These are phyloP conservation scores for Zeuzera pyrina DNA, from an alignment of 2,888 invertebrate genomes.

Conservation along the genomic window DNA sequence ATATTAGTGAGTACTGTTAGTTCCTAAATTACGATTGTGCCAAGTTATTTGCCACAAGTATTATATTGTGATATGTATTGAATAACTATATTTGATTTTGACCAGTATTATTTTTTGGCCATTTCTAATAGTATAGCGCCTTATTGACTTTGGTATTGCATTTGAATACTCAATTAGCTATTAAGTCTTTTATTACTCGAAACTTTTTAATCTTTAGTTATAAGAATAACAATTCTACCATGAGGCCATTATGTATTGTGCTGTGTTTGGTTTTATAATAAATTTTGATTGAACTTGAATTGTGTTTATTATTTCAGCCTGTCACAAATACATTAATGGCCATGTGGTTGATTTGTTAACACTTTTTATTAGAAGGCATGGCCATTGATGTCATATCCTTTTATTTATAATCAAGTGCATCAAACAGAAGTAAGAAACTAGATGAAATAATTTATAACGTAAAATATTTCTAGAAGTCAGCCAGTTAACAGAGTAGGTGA, in stretches of 20 bases:
- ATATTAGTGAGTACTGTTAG: background rate
- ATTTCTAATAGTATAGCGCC: no score
- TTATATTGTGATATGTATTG: slow-evolving; percentile 2
- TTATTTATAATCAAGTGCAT: no score
- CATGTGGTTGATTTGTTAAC: slow-evolving; percentile 42
- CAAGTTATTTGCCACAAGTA: background rate
- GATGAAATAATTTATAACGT: no score
- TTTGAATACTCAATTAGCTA: background rate
- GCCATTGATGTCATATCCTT: slow-evolving; percentile 51
- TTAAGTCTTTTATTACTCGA: slow-evolving; percentile 14
- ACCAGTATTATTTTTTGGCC: slow-evolving; percentile 30
- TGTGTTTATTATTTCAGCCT: slow-evolving; percentile 52
- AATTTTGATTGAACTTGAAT: slow-evolving; percentile 31
- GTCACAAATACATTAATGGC: slow-evolving; percentile 57
- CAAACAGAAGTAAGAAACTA: no score
- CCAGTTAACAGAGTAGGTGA: no score
- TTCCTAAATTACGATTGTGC: background rate
- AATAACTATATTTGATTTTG: slow-evolving; percentile 20
- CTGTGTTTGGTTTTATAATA: slow-evolving; percentile 43
- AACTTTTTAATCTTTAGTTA: no score
- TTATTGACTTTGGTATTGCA: slow-evolving; percentile 1
- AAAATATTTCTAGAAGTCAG: no score
- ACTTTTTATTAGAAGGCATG: slow-evolving; percentile 31
- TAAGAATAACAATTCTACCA: slow-evolving; percentile 39
- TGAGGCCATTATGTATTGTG: slow-evolving; percentile 65